Evolutionary conservation across 2,113 vertebrate genomes (phyloP).

Genomic region (Callionymus lyra): DNA sequence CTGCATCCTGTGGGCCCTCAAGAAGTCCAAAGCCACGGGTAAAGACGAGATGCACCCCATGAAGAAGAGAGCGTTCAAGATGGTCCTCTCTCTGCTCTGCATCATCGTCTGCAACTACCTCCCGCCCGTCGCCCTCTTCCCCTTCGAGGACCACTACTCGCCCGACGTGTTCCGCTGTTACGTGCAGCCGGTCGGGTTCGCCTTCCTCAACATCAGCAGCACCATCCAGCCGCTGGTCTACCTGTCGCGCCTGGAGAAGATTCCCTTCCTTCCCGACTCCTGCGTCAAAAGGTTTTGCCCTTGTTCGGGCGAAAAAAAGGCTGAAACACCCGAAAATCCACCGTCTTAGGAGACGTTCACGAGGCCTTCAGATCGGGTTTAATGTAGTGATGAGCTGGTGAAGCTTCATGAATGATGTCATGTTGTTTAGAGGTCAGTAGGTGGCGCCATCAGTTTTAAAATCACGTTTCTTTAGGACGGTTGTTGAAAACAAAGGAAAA

Average conservation of each 20-base stretch:
- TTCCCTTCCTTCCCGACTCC: slow-evolving; percentile 48
- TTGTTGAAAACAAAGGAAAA: too few relatives aligned
- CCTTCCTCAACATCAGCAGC: slow-evolving; percentile 69
- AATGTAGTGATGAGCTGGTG: too few relatives aligned
- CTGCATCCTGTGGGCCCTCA: slow-evolving; percentile 59
- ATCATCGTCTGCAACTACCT: slow-evolving; percentile 67
- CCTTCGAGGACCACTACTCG: slow-evolving; percentile 61
- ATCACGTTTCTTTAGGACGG: too few relatives aligned
- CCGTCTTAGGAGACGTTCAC: slow-evolving; percentile 12
- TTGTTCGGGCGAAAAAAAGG: slow-evolving; percentile 2
- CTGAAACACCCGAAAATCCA: neutral
- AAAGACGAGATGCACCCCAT: slow-evolving; percentile 71
- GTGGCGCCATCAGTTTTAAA: too few relatives aligned
- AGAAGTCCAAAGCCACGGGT: slow-evolving; percentile 45
- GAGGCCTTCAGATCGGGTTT: too few relatives aligned
- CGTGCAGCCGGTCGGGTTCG: slow-evolving; percentile 58
- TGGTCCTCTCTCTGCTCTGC: slow-evolving; percentile 60
- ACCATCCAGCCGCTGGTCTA: slow-evolving; percentile 67
- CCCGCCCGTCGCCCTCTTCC: slow-evolving; percentile 61
- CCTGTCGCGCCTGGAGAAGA: slow-evolving; percentile 55
- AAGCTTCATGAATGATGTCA: too few relatives aligned
- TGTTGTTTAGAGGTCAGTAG: too few relatives aligned
- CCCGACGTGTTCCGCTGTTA: slow-evolving; percentile 58
- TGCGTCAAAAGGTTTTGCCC: slow-evolving; percentile 28
- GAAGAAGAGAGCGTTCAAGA: slow-evolving; percentile 70